phyloP scores from a whole-genome alignment of 2,113 vertebrate species.

The Trogon surrucura region DNA sequence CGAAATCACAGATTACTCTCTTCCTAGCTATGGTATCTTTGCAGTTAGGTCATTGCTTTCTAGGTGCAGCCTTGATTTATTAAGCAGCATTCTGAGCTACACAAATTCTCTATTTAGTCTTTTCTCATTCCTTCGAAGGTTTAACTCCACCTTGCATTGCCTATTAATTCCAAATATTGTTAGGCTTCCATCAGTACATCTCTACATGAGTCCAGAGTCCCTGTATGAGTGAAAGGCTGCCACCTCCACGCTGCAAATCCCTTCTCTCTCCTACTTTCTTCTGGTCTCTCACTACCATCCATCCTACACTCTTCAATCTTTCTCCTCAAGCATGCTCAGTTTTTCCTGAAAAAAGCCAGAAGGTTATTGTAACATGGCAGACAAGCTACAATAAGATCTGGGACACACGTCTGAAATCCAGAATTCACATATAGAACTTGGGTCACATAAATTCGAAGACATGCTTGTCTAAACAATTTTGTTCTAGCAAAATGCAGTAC shows the following conservation, averaged over 20 bases:
- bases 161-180: background rate
- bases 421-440: background rate
- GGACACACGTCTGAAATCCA: background rate
- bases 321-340: background rate
- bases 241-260: background rate
- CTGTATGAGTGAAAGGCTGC: background rate
- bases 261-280: background rate
- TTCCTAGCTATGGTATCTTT: background rate
- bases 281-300: background rate
- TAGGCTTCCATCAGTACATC: background rate
- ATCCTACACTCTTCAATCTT: background rate
- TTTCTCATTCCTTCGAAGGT: background rate
- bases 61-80: background rate
- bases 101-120: background rate
- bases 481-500: background rate
- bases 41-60: background rate
- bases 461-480: background rate
- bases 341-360: background rate
- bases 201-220: background rate
- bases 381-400: background rate
- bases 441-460: background rate
- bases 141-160: background rate
- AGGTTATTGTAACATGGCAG: background rate
- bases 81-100: background rate
- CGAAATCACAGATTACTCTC: background rate